A percentile compares a stretch with the other conserved stretches of the same genome.
Conservation (phyloP, 2,113 vertebrate genomes). For the Aldabrachelys gigantea region DNA sequence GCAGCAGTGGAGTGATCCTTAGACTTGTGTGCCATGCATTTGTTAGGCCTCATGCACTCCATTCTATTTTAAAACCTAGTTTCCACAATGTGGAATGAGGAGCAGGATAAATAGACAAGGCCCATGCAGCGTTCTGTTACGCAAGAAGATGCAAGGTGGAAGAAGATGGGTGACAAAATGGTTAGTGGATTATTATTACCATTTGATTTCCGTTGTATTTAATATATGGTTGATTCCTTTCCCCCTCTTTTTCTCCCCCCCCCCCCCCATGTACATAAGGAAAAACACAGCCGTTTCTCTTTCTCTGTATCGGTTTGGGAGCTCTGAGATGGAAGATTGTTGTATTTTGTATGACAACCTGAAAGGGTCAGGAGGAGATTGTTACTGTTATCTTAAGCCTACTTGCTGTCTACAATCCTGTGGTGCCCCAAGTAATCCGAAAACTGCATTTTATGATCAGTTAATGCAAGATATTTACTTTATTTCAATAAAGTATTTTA, state of each 20-base stretch:
- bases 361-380: conserved; percentile 34
- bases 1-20: background rate
- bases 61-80: background rate
- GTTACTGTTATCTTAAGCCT: conserved; percentile 20
- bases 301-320: background rate
- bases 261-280: background rate
- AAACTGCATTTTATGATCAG: conserved; percentile 68
- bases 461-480: conserved; percentile 78
- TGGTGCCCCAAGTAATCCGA: conserved; percentile 57
- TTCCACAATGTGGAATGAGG: background rate
- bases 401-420: conserved; percentile 55
- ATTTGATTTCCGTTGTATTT: background rate
- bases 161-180: background rate
- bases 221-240: background rate
- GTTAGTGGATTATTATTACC: conserved; percentile 5
- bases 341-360: background rate
- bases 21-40: background rate
- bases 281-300: background rate
- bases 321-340: background rate
- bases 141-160: background rate
- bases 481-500: conserved; percentile 86
- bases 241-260: background rate
- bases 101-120: background rate
- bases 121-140: background rate
- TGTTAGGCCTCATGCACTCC: background rate